Conservation (phyloP, 1,140 invertebrate genomes). For the Mylabris phalerata region DNA sequence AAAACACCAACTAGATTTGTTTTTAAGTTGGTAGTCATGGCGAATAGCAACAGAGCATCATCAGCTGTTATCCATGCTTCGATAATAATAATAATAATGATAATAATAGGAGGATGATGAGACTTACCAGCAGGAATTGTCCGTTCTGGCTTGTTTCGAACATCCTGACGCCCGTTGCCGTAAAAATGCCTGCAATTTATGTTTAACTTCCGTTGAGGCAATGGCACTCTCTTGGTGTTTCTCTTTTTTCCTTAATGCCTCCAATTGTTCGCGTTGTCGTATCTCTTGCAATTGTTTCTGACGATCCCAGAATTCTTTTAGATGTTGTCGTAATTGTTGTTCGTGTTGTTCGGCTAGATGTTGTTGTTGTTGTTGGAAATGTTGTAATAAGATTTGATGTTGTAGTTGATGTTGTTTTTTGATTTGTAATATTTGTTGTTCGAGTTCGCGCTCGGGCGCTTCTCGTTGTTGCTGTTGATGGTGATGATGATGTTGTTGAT, state of each 20-base stretch:
- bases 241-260: constrained; percentile 82
- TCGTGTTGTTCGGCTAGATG: constrained; percentile 66
- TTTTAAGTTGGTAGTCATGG: no score
- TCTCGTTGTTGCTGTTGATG: constrained; percentile 28
- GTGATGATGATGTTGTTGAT: no score
- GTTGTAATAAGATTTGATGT: constrained; percentile 60
- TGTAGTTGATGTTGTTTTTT: constrained; percentile 69
- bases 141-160: constrained; percentile 48
- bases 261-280: constrained; percentile 70
- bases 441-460: constrained; percentile 39
- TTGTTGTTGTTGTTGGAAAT: constrained; percentile 63
- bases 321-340: constrained; percentile 61
- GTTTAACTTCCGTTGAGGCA: constrained; percentile 92
- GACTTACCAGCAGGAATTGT: constrained; percentile 42
- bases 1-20: no score
- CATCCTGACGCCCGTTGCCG: constrained; percentile 40
- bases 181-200: constrained; percentile 68
- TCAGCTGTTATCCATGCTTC: no score
- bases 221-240: constrained; percentile 92
- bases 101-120: neutral
- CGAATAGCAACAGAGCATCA: no score
- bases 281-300: constrained; percentile 63
- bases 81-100: no score
- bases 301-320: constrained; percentile 49
- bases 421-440: constrained; percentile 47